Base-by-base conservation (phyloP, 2,888 invertebrate species). In the Polyommatus iphigenia region DNA sequence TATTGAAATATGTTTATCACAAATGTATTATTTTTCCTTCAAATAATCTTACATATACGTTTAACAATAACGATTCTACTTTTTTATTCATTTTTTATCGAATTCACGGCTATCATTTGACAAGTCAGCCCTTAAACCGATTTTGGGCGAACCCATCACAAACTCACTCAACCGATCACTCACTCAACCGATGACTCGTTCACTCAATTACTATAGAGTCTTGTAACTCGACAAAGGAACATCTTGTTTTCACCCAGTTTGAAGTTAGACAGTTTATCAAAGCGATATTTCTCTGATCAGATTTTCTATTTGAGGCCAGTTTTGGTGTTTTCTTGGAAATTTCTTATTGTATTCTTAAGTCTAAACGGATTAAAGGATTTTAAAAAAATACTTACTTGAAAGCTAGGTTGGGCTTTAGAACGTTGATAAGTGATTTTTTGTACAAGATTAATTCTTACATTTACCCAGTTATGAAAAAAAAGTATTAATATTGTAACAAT, bases 91-190 rank as follows among this genome's bases (percentile, higher is more conserved):
- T 54, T 59, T 59, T 59, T 67, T 15, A 67, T 67, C 67, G 2
- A 32, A 32, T 15, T 29, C 13, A 15, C 67, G 29, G 67, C 4
- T 67, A 67, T 67, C 67, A 67, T 67, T 67, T 29, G 32, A 29
- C 67, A 67, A 67, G 67, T 67, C 67, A n/a, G 41, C 72, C 72
- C 72, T 72, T 72, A 72, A 72, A 72, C 72, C 41, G 72, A 72
- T 72, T 72, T 41, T 8, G n/a, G 5, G 36, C 41, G 72, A 41
- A 41, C 41, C 41, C 72, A 41, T 72, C 72, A 72, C 72, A 13
- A 41, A 20, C n/a, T 41, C 72, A 41, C 20, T 72, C 72, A 72
- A 10, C 41, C 72, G 41, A 41, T 46, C 10, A n/a, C n/a, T 71
- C 71, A 36, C 41, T 71, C 71, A 71, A n/a, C 36, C 71, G 36